A percentile compares a stretch with the other conserved stretches of the same genome.
phyloP scores from a whole-genome alignment of 2,888 invertebrate genomes.

The Cyclophora albipunctata region DNA sequence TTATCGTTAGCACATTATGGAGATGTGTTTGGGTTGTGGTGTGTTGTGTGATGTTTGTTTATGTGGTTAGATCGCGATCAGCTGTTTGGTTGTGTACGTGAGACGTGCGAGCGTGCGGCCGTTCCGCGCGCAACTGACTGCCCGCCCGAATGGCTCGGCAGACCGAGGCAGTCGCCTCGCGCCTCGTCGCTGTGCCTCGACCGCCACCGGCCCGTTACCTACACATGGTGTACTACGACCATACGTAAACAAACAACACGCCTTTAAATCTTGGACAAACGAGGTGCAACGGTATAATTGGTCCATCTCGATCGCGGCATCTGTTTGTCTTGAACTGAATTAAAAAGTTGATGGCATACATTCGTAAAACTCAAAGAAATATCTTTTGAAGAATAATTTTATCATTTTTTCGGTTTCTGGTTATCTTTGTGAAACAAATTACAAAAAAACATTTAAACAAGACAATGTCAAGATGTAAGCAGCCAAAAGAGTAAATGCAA shows the following conservation, averaged over 20 bases:
- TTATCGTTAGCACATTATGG: constrained; percentile 17
- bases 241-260: constrained; percentile 67
- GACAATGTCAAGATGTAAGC: no score
- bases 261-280: constrained; percentile 26
- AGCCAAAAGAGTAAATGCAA: no score
- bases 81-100: constrained; percentile 41
- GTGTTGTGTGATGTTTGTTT: constrained; percentile 41
- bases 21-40: constrained; percentile 16
- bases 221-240: constrained; percentile 61
- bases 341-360: no score
- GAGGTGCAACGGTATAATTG: constrained; percentile 23
- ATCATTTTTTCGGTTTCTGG: no score
- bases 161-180: constrained; percentile 16
- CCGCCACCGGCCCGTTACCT: constrained; percentile 53
- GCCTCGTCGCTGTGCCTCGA: constrained; percentile 9
- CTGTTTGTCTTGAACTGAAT: no score
- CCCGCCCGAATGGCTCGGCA: constrained; percentile 29
- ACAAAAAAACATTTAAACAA: no score
- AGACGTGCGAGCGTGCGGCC: constrained; percentile 45
- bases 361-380: no score
- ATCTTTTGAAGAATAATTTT: no score
- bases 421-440: no score
- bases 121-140: constrained; percentile 61
- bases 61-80: constrained; percentile 45
- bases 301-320: constrained; percentile 13